Evolutionary conservation across 2,888 invertebrate genomes (phyloP).

Genomic region (Azorinus chamasolen): DNA sequence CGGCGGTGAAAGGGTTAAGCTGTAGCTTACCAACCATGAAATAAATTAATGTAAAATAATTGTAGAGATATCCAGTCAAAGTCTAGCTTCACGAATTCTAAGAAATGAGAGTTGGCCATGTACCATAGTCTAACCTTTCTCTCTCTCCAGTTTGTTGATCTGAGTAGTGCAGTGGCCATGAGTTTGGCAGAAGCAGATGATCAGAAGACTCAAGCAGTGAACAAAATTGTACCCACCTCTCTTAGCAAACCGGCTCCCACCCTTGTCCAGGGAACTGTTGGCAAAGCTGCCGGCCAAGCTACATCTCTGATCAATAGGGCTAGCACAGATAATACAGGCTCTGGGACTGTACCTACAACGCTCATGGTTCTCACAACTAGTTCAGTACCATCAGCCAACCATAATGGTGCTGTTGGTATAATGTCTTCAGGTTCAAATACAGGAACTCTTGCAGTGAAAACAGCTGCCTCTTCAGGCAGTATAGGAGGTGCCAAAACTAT

Average conservation of each 20-base stretch:
- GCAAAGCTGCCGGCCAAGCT: conserved; percentile 45
- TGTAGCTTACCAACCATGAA: no score
- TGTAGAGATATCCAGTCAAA: no score
- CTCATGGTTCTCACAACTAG: conserved; percentile 78
- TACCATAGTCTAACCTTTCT: not conserved
- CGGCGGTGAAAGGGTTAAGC: no score
- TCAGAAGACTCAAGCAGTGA: conserved; percentile 48
- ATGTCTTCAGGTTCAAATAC: conserved; percentile 64
- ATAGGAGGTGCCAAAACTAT: conserved; percentile 80
- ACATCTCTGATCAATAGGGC: conserved; percentile 64
- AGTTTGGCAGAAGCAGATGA: conserved; percentile 76
- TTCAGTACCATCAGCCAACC: conserved; percentile 64
- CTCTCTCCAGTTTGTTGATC: conserved; percentile 79
- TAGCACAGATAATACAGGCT: conserved; percentile 48
- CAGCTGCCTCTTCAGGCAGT: conserved; percentile 67
- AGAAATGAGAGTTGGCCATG: no score
- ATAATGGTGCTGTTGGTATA: conserved; percentile 58
- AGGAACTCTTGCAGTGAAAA: conserved; percentile 76
- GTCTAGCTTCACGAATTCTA: no score
- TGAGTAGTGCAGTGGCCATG: conserved; percentile 80
- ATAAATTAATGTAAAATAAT: no score
- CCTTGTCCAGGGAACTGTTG: conserved; percentile 44
- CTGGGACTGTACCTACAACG: conserved; percentile 73
- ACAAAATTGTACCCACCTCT: conserved; percentile 49
- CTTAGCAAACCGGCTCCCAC: conserved; percentile 53